Evolutionary conservation across 2,888 invertebrate species (phyloP), one percentile per base, ranked within the genome.

Genomic region (Rhaphigaster nebulosa): DNA sequence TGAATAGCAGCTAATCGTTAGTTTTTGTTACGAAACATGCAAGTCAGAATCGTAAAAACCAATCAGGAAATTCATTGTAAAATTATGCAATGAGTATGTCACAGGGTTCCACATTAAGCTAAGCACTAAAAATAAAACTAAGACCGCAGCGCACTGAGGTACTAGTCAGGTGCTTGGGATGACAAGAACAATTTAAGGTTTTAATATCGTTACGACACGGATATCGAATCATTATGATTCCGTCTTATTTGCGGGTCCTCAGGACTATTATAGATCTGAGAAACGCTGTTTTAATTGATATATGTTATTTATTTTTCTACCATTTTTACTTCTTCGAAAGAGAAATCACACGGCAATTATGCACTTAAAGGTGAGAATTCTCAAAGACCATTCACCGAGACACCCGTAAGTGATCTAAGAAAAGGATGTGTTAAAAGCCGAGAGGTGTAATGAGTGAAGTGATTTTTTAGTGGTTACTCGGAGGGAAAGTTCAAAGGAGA

Each of bases 61-160:
- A 76, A 76, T 76, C 38, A 76, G 70, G 70, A 76, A 76, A 76
- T 76, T 38, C 38, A 29, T 65, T 65, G 65, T 76, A 38, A 76
- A 76, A 20, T 76, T 76, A 76, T 76, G 70, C 34, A 76, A 76
- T 10, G 38, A 34, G 38, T 34, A 76, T 38, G 70, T 38, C 70
- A 76, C 34, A 20, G 20, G 34, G 20, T 76, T 38, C 20, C 20
- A 76, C 34, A 38, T 76, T 76, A 65, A 15, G 29, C 60, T 29
- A 65, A 76, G 34, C 70, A 38, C 34, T 76, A 38, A 76, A 76
- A 76, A 76, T 76, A 76, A 65, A 34, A 76, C 70, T 6, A 23
- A 38, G 0, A 65, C 29, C 15, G 29, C 34, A 29, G 29, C 4
- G 15, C 60, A n/a, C n/a, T n/a, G n/a, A n/a, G n/a, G n/a, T n/a